A percentile compares a stretch with the other conserved stretches of the same genome.
Evolutionary conservation across 2,113 vertebrate species (phyloP).

Genomic region (Elephas maximus): DNA sequence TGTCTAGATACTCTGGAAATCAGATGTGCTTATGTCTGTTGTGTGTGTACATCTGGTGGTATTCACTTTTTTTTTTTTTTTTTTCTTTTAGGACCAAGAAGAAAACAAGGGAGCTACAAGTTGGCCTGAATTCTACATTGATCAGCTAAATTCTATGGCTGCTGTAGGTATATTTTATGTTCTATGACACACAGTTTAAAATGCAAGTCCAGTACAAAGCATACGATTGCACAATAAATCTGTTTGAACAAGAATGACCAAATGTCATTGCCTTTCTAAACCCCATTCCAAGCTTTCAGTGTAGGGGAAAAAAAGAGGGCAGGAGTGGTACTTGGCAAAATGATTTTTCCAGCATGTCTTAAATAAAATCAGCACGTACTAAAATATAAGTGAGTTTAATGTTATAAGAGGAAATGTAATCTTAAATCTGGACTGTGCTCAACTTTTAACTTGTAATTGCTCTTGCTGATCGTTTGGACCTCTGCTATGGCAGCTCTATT

Average conservation of each 20-base stretch:
- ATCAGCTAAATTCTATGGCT: slow-evolving; percentile 99
- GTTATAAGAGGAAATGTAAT: slow-evolving; percentile 66
- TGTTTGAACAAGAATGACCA: slow-evolving; percentile 45
- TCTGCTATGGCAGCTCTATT: neutral
- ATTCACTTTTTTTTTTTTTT: slow-evolving; percentile 49
- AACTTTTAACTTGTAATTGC: slow-evolving; percentile 39
- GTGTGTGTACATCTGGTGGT: neutral
- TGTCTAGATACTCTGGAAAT: neutral
- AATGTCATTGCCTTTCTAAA: slow-evolving; percentile 48
- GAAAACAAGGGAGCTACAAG: slow-evolving; percentile 99
- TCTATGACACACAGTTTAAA: neutral
- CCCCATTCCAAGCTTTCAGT: neutral
- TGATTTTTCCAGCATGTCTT: slow-evolving; percentile 64
- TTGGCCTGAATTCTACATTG: slow-evolving; percentile 99
- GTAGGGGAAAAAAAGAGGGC: neutral
- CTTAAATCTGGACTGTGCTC: slow-evolving; percentile 65
- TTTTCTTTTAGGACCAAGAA: slow-evolving; percentile 95
- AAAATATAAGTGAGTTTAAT: slow-evolving; percentile 70
- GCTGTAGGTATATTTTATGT: slow-evolving; percentile 93
- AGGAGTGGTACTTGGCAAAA: slow-evolving; percentile 56
- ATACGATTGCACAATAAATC: slow-evolving; percentile 48
- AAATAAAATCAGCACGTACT: slow-evolving; percentile 74
- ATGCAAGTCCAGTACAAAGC: slow-evolving; percentile 19
- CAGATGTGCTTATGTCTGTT: neutral
- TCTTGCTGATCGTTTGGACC: slow-evolving; percentile 4